A percentile compares a stretch with the other conserved stretches of the same genome.
phyloP scores from a whole-genome alignment of 2,797 vertebrate species.

The Zenarchopterus dispar region DNA sequence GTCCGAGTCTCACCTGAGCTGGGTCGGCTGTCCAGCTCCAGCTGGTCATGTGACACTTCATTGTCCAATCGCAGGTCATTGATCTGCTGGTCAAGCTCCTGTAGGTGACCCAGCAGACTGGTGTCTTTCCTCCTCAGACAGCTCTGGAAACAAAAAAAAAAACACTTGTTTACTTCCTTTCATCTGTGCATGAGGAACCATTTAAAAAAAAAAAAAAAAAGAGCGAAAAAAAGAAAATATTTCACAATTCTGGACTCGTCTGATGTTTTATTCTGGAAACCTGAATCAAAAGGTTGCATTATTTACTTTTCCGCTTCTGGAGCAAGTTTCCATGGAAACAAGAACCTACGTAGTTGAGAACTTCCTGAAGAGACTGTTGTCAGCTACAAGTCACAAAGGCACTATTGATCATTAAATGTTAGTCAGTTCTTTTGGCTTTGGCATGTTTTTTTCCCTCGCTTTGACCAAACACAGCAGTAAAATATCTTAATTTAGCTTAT shows the following conservation, averaged over 20 bases:
- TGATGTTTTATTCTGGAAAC: no score
- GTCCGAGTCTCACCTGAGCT: conserved; percentile 87
- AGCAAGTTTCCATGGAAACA: no score
- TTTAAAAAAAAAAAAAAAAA: background rate
- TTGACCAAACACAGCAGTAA: no score
- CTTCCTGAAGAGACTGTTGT: no score
- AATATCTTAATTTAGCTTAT: no score
- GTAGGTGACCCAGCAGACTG: conserved; percentile 89
- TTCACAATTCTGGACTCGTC: background rate
- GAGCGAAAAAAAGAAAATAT: background rate
- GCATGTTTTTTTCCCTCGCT: no score
- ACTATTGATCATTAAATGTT: no score
- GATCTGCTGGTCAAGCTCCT: conserved; percentile 94
- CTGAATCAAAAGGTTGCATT: no score
- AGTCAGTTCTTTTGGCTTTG: no score
- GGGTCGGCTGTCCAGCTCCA: conserved; percentile 92
- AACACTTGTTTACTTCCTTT: background rate
- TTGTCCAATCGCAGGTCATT: conserved; percentile 90
- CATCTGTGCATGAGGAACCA: background rate
- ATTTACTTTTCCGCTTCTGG: no score
- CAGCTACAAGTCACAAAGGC: no score
- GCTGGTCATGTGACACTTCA: conserved; percentile 85
- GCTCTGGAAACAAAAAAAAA: conserved; percentile 78
- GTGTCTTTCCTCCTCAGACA: conserved; percentile 91
- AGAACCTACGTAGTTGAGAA: no score